Base-by-base conservation (phyloP, 2,113 vertebrate species). In the Gnathonemus echidnorhynchus region DNA sequence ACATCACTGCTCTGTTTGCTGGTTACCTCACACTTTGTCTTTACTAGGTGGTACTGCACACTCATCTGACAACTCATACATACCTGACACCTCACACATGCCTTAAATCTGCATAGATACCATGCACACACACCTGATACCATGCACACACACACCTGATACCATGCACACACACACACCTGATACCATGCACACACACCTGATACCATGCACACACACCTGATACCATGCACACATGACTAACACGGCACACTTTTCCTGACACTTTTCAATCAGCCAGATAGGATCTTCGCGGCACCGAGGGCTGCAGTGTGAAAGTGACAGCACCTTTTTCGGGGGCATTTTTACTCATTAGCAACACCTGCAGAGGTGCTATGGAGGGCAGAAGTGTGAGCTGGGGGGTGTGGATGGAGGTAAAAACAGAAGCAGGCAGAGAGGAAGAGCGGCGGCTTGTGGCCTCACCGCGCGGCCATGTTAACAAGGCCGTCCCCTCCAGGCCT, bases 331-430 rank as follows among this genome's bases (percentile, higher is more conserved):
- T 84, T 74, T 74, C 9, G 8, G 11, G 3, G 46, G 48, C 45
- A 86, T 86, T 86, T 86, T 86, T 50, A 49, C 84, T 86, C 48
- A 50, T 86, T 80, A 77, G 45, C 21, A 49, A 86, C 48, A 31
- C 13, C 45, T 1, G 24, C n/a, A 15, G n/a, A 48, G 48, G n/a
- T 27, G 48, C 11, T 17, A 24, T 86, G 84, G 24, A 86, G 46
- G 46, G 46, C 46, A 86, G 46, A 10, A 50, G 84, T 24, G 46
- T 86, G 48, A 48, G 84, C 48, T 86, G 84, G 1, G 21, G 7
- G 46, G 17, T 46, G 83, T n/a, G 21, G 83, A 45, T 85, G 39
- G 45, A 84, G 42, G 13, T 77, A 77, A 77, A 46, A 86, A 49
- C 83, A 45, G 24, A 85, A 46, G 3, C 39, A 86, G 58, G 58